phyloP scores from a whole-genome alignment of 2,888 invertebrate genomes.

The Pomacea canaliculata region DNA sequence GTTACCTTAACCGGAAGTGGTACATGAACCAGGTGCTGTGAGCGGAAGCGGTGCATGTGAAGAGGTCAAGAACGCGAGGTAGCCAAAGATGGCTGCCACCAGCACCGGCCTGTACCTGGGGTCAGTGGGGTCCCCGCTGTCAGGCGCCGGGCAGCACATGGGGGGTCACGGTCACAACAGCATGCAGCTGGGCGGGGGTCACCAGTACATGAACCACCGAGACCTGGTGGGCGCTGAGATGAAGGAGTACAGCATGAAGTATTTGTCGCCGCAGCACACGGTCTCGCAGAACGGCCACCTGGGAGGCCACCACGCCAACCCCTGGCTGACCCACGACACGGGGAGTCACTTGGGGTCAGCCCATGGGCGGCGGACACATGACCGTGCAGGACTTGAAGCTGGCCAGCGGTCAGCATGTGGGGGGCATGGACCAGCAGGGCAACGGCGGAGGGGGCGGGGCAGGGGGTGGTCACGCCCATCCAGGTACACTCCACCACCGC shows the following conservation, averaged over 20 bases:
- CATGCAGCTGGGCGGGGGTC: slow-evolving; percentile 14
- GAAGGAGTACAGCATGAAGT: slow-evolving; percentile 61
- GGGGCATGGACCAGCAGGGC: slow-evolving; percentile 35
- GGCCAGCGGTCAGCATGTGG: slow-evolving; percentile 52
- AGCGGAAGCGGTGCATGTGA: slow-evolving; percentile 15
- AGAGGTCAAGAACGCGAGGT: background rate
- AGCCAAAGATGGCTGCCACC: slow-evolving; percentile 87
- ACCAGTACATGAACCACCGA: slow-evolving; percentile 29
- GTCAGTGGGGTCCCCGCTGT: slow-evolving; percentile 22
- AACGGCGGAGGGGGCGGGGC: slow-evolving; percentile 38
- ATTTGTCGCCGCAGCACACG: slow-evolving; percentile 81
- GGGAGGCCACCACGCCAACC: slow-evolving; percentile 84
- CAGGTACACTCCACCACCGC: slow-evolving; percentile 72
- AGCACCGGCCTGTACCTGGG: slow-evolving; percentile 81
- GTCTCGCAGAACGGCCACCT: slow-evolving; percentile 75
- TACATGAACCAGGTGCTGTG: too few relatives aligned
- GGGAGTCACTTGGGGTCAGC: slow-evolving; percentile 52
- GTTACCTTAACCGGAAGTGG: too few relatives aligned
- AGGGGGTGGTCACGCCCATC: slow-evolving; percentile 33
- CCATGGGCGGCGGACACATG: slow-evolving; percentile 74
- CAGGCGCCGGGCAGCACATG: slow-evolving; percentile 23
- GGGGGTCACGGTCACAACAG: slow-evolving; percentile 13
- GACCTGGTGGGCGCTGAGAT: slow-evolving; percentile 23
- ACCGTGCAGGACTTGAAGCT: slow-evolving; percentile 73
- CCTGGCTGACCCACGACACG: slow-evolving; percentile 75